phyloP scores from a whole-genome alignment of 1,140 invertebrate genomes.

The Nixonia krombeini region DNA sequence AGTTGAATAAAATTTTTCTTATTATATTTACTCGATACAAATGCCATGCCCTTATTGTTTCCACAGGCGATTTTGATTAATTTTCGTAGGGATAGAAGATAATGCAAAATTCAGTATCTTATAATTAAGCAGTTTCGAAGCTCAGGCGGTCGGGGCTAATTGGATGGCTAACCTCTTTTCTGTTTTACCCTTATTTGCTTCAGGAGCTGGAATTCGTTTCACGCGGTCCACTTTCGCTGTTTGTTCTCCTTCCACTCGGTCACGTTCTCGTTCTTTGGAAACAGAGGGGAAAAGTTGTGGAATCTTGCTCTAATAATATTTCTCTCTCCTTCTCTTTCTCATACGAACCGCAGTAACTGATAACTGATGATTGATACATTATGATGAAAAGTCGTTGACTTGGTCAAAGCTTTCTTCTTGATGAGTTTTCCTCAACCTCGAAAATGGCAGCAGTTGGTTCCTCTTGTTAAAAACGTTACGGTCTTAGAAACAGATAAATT shows the following conservation, averaged over 20 bases:
- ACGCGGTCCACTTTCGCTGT: conserved; percentile 29
- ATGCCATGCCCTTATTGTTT: too few species aligned
- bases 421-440: too few species aligned
- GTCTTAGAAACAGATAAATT: conserved; percentile 45
- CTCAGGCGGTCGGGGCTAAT: conserved; percentile 37
- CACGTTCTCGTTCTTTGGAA: conserved; percentile 17
- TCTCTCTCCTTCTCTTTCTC: too few species aligned
- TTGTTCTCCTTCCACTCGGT: conserved; percentile 31
- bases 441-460: too few species aligned
- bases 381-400: too few species aligned
- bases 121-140: conserved; percentile 34
- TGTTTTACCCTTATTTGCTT: conserved; percentile 40
- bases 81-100: conserved; percentile 8
- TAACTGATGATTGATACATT: too few species aligned
- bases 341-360: too few species aligned
- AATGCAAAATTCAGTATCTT: conserved; percentile 34
- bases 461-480: too few species aligned
- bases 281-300: background rate
- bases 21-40: too few species aligned
- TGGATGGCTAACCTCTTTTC: conserved; percentile 39
- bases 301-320: too few species aligned
- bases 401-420: too few species aligned
- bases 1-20: too few species aligned
- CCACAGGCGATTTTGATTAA: background rate
- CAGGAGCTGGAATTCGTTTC: conserved; percentile 29